Evolutionary conservation across 2,797 vertebrate species (phyloP).

Genomic region (Rhincodon typus): DNA sequence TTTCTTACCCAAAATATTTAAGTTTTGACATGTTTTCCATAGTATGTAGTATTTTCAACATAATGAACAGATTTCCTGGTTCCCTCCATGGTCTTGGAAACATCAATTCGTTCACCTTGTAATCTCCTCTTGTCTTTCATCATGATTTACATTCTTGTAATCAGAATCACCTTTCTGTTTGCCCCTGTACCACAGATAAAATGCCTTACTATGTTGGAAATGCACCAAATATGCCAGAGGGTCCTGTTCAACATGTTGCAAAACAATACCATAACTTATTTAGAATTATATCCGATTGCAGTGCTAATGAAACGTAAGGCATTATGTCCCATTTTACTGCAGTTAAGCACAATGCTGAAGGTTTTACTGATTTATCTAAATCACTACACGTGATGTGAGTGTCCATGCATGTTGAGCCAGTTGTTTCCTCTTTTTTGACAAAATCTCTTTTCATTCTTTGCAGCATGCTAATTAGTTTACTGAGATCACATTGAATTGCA

Average conservation of each 20-base stretch:
- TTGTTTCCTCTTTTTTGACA: no score
- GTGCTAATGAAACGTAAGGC: not conserved
- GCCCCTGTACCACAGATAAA: not conserved
- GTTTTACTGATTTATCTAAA: not conserved
- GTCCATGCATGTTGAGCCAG: no score
- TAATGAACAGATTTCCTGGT: not conserved
- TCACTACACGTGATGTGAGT: no score
- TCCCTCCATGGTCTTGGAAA: not conserved
- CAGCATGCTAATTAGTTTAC: not conserved
- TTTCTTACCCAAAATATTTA: not conserved
- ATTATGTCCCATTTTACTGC: not conserved
- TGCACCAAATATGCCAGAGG: not conserved
- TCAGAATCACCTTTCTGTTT: not conserved
- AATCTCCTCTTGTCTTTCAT: not conserved
- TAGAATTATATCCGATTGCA: not conserved
- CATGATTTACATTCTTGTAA: not conserved
- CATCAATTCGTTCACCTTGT: not conserved
- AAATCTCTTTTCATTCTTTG: not conserved
- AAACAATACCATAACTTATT: not conserved
- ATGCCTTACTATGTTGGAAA: not conserved
- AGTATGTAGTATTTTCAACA: not conserved
- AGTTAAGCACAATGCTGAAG: not conserved
- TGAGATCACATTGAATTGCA: not conserved
- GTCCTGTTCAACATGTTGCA: not conserved
- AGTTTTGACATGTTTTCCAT: not conserved